Base-by-base conservation (phyloP, 2,888 invertebrate species). In the Ophion obscuratus region DNA sequence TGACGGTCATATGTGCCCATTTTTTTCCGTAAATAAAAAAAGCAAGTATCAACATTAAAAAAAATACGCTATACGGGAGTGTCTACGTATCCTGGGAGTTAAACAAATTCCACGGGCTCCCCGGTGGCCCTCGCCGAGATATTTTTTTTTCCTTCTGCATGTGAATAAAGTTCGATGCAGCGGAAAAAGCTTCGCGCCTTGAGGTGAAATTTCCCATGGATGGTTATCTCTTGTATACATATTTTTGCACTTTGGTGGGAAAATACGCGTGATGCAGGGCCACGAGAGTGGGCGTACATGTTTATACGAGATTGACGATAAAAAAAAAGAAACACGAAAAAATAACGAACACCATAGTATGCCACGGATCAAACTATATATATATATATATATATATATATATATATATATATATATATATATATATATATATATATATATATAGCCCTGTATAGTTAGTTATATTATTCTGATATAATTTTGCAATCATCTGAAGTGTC, bases 231-330 rank as follows among this genome's bases (percentile, higher is more conserved):
- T 67, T 27, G n/a, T 31, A 64, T 36, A 64, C 27, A 20, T 40
- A 17, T 24, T 77, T 83, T 71, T 81, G 84, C 76, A 84, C 80
- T 84, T 80, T 80, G 80, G 70, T 84, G 80, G 71, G 76, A 84
- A 80, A 81, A 81, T 84, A 80, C 80, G 31, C 31, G 31, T 31
- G 31, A 84, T 76, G 76, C 75, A 80, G 70, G 71, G 80, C 76
- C 76, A 75, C 79, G 67, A 31, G 74, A 68, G 80, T 81, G 80
- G 84, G 84, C 84, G 84, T 84, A 81, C 84, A 84, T 84, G 80
- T 84, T 84, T 84, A 81, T 81, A 84, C 75, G 80, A 76, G 80
- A 84, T 80, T 81, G 84, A 84, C 84, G 84, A 84, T 84, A 76
- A 84, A 84, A 83, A 83, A 64, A 31, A 31, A 31, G 31, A 4